phyloP scores from a whole-genome alignment of 2,113 vertebrate species.

The Sinocyclocheilus maitianheensis region DNA sequence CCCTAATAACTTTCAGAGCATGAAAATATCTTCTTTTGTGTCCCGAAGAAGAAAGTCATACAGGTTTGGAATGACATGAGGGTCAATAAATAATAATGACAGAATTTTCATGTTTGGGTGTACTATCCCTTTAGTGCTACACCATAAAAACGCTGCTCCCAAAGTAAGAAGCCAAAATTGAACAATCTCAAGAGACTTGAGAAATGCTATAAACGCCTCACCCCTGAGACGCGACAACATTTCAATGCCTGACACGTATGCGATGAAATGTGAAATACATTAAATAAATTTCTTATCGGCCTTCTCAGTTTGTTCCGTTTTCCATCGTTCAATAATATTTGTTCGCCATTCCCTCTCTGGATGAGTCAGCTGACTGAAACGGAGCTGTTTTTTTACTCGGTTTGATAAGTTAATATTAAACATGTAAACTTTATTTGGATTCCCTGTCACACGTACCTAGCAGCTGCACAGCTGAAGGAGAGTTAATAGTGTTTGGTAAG shows the following conservation, averaged over 20 bases:
- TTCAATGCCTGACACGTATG: background rate
- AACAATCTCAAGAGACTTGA: background rate
- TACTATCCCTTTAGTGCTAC: background rate
- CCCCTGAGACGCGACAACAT: background rate
- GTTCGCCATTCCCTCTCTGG: background rate
- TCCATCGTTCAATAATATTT: background rate
- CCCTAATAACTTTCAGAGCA: background rate
- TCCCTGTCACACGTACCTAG: background rate
- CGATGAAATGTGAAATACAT: constrained; percentile 11
- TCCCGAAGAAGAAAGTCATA: background rate
- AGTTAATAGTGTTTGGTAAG: background rate
- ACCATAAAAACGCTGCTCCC: background rate
- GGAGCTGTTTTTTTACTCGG: background rate
- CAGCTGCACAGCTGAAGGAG: background rate
- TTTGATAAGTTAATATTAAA: background rate
- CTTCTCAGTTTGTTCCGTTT: background rate
- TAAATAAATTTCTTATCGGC: background rate
- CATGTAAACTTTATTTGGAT: constrained; percentile 14
- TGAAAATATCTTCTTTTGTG: background rate
- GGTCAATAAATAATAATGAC: background rate
- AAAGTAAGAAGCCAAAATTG: background rate
- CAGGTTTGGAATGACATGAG: background rate
- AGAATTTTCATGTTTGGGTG: background rate
- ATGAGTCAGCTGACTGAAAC: background rate
- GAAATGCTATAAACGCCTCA: background rate